Conservation (phyloP, 2,888 invertebrate genomes). For the Agrochola lota region DNA sequence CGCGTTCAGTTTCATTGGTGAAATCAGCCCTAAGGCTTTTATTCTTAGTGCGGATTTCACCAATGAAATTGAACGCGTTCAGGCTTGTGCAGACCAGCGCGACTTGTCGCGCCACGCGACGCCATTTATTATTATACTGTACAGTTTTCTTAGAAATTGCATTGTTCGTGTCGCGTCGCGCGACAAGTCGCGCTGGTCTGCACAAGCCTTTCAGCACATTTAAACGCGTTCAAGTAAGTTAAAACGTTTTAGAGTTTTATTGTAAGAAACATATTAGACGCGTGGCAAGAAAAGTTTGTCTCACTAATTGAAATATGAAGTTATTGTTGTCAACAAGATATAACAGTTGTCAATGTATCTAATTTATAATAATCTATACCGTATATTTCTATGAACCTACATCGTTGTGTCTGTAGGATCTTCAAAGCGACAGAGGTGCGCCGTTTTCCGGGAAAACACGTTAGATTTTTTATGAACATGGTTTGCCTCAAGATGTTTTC, state of each 20-base stretch:
- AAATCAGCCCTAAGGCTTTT: too few species aligned
- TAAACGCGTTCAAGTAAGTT: neutral
- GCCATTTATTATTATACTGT: too few species aligned
- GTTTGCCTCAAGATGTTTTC: slow-evolving; percentile 50
- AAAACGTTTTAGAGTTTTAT: neutral
- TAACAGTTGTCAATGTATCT: neutral
- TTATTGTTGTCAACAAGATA: neutral
- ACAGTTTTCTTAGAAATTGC: too few species aligned
- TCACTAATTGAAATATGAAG: neutral
- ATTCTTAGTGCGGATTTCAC: too few species aligned
- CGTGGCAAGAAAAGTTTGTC: neutral
- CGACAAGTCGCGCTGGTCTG: too few species aligned
- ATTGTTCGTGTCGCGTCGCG: too few species aligned
- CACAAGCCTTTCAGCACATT: too few species aligned
- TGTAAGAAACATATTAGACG: neutral
- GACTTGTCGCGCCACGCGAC: too few species aligned
- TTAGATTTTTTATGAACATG: slow-evolving; percentile 46
- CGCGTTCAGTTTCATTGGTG: too few species aligned
- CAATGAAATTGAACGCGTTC: too few species aligned
- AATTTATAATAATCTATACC: neutral
- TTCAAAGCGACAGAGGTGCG: slow-evolving; percentile 4
- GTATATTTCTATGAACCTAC: neutral
- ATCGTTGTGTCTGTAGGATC: neutral
- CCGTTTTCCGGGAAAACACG: slow-evolving; percentile 48
- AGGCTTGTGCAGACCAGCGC: too few species aligned